phyloP scores from a whole-genome alignment of 2,797 vertebrate species.

The Leptoclinus maculatus region DNA sequence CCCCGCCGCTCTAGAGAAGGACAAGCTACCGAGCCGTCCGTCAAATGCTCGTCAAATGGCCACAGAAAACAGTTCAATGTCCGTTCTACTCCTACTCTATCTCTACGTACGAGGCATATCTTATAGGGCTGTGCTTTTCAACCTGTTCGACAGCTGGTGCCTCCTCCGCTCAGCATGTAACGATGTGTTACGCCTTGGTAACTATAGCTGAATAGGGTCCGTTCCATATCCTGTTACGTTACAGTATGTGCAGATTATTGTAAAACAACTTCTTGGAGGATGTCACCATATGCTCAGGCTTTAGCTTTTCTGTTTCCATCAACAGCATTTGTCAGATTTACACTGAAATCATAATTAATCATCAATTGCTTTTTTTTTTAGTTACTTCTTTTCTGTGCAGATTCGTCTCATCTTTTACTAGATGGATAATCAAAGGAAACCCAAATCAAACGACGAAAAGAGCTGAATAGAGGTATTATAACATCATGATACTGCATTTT shows the following conservation, averaged over 20 bases:
- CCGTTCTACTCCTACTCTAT: not conserved
- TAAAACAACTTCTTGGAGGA: constrained; percentile 8
- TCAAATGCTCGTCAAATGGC: not conserved
- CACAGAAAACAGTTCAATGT: not conserved
- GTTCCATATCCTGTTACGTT: constrained; percentile 33
- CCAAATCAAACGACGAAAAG: not conserved
- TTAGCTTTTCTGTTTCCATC: not conserved
- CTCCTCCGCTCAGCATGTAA: constrained; percentile 57
- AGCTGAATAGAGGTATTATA: not conserved
- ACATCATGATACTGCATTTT: not conserved
- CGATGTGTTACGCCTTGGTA: constrained; percentile 19
- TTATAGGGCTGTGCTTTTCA: constrained; percentile 24
- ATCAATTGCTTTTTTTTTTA: not conserved
- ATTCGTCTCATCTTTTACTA: not conserved
- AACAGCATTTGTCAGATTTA: constrained; percentile 1
- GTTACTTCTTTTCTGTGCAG: not conserved
- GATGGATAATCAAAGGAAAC: not conserved
- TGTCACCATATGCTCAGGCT: constrained; percentile 9
- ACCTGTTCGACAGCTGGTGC: constrained; percentile 29
- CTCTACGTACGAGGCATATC: constrained; percentile 12
- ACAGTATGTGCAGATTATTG: constrained; percentile 46
- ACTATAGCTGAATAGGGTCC: constrained; percentile 15
- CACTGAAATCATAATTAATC: constrained; percentile 11
- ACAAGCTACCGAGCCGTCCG: too few species aligned
- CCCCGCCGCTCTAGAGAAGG: too few species aligned